Percentiles rank a stretch among this genome's conserved stretches.
Evolutionary conservation across 64 coral and sea anemone genomes (phyloP).

Genomic region (Montipora cactus): DNA sequence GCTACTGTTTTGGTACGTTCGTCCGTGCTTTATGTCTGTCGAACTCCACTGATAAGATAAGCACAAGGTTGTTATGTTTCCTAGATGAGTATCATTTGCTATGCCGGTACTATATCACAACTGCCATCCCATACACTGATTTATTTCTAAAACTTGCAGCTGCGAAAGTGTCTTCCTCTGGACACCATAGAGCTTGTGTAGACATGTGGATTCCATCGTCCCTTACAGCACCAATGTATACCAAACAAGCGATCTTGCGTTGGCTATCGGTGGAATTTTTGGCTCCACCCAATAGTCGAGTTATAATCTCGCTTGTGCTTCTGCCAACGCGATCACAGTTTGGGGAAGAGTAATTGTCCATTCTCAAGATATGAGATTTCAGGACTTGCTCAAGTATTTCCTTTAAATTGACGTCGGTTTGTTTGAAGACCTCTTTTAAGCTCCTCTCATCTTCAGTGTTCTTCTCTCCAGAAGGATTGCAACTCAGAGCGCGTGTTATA

Average conservation of each 20-base stretch:
- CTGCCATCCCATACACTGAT: no score
- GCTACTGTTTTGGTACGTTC: no score
- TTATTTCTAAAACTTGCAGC: no score
- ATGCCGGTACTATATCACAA: no score
- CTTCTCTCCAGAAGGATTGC: constrained; percentile 1
- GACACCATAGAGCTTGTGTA: constrained; percentile 71
- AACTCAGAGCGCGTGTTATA: no score
- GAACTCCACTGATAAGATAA: no score
- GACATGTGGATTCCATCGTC: constrained; percentile 80
- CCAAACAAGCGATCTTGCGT: constrained; percentile 81
- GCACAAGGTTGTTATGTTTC: no score
- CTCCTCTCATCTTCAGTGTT: neutral
- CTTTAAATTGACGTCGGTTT: constrained; percentile 63
- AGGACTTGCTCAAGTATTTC: constrained; percentile 75
- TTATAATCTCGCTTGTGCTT: constrained; percentile 68
- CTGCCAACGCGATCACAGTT: constrained; percentile 63
- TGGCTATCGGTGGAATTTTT: constrained; percentile 18
- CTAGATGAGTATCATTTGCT: no score
- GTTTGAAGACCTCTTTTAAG: constrained; percentile 37
- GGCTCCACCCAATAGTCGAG: constrained; percentile 47
- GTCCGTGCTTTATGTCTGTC: no score
- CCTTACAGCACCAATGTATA: constrained; percentile 88
- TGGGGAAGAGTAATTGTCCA: constrained; percentile 59
- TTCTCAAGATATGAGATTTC: constrained; percentile 65
- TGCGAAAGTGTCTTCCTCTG: no score